These are phyloP conservation scores for Cephonodes hylas DNA, from an alignment of 2,888 invertebrate species.

Conservation along the genomic window DNA sequence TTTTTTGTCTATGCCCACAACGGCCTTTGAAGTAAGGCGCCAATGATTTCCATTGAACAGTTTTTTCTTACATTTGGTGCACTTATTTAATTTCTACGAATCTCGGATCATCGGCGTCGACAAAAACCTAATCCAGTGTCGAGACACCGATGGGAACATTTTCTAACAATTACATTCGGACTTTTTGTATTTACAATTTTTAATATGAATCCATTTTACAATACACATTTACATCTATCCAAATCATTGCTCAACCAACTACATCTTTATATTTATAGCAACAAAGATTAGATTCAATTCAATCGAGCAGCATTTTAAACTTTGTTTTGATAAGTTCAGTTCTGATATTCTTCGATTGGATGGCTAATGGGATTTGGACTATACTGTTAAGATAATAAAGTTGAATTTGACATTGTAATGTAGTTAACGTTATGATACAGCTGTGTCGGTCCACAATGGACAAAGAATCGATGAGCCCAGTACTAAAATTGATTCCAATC, in stretches of 20 bases:
- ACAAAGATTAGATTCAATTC: slow-evolving; percentile 5
- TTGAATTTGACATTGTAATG: slow-evolving; percentile 12
- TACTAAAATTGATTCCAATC: slow-evolving; percentile 73
- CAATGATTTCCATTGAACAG: slow-evolving; percentile 18
- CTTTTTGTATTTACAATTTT: slow-evolving; percentile 7
- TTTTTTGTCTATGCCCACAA: background rate
- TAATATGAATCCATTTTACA: slow-evolving; percentile 6
- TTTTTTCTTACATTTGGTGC: slow-evolving; percentile 8
- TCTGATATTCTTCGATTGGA: background rate
- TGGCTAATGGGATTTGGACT: slow-evolving; percentile 16
- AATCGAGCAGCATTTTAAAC: background rate
- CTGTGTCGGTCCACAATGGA: slow-evolving; percentile 43
- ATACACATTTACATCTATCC: background rate
- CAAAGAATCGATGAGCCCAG: slow-evolving; percentile 61
- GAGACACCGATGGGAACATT: slow-evolving; percentile 68
- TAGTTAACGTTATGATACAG: background rate
- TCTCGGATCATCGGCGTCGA: slow-evolving; percentile 49
- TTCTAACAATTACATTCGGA: slow-evolving; percentile 53
- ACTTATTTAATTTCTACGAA: slow-evolving; percentile 48
- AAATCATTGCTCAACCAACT: background rate
- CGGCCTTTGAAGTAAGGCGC: slow-evolving; percentile 28
- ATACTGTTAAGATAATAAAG: background rate
- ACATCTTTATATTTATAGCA: background rate
- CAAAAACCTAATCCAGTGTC: slow-evolving; percentile 71
- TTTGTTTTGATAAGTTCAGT: slow-evolving; percentile 1